Conservation (phyloP, 2,888 invertebrate species). For the Prosapia bicincta region DNA sequence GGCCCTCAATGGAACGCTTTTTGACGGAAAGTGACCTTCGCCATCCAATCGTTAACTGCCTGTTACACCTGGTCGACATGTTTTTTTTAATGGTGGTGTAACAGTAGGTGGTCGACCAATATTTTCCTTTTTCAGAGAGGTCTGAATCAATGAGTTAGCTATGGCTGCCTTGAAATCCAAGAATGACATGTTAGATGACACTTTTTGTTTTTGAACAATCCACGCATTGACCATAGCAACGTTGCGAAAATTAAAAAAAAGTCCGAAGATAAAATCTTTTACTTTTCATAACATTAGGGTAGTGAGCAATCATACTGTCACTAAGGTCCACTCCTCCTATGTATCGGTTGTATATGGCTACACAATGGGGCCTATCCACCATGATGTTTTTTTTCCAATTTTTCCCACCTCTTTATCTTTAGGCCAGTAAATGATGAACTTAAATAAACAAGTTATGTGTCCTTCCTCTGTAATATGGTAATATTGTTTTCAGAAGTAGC, state of each 20-base stretch:
- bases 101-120: conserved; percentile 2
- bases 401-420: conserved; percentile 1
- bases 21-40: no score
- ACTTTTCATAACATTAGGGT: conserved; percentile 28
- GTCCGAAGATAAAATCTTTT: conserved; percentile 29
- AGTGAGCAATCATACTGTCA: conserved; percentile 30
- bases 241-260: conserved; percentile 27
- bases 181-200: neutral
- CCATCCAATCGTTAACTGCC: neutral
- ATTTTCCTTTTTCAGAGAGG: neutral
- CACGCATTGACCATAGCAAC: conserved; percentile 28
- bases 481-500: no score
- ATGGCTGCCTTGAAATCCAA: no score
- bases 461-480: conserved; percentile 6
- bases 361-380: no score
- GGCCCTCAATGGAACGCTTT: neutral
- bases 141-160: no score
- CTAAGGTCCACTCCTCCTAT: conserved; percentile 29
- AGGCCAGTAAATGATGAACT: conserved; percentile 11
- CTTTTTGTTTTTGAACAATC: conserved; percentile 23
- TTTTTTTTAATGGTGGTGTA: conserved; percentile 7
- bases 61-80: neutral
- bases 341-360: no score
- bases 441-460: conserved; percentile 3
- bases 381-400: conserved; percentile 8